phyloP scores from a whole-genome alignment of 2,797 vertebrate species.

The Pangasius djambal region DNA sequence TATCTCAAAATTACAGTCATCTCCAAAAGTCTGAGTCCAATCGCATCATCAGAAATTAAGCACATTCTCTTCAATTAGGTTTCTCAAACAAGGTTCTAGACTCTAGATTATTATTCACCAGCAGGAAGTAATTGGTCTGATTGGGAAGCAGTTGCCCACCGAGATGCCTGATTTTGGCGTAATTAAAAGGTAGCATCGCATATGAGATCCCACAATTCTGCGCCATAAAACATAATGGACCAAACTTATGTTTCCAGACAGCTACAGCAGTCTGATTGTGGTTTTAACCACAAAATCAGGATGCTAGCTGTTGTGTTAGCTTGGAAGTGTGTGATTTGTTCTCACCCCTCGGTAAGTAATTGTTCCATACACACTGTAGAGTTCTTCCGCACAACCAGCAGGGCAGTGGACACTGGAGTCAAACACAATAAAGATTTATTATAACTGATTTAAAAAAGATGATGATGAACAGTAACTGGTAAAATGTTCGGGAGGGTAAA shows the following conservation, averaged over 20 bases:
- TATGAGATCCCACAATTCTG: background rate
- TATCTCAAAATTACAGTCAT: background rate
- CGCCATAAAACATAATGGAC: background rate
- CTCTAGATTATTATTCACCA: background rate
- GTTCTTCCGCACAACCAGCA: conserved; percentile 65
- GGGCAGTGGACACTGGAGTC: conserved; percentile 75
- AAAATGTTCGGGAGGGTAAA: background rate
- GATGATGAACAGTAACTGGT: background rate
- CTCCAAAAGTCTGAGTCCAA: background rate
- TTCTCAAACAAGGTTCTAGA: background rate
- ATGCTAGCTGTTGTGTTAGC: background rate
- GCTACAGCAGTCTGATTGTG: background rate
- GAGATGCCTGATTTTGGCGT: background rate
- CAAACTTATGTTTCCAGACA: background rate
- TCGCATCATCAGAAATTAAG: background rate
- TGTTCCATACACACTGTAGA: conserved; percentile 72
- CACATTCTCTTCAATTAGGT: background rate
- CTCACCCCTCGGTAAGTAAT: conserved; percentile 74
- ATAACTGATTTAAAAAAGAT: background rate
- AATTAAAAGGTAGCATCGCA: background rate
- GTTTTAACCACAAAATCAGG: background rate
- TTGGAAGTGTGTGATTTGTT: background rate
- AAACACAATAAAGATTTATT: background rate
- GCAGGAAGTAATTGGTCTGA: background rate
- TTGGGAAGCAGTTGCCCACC: background rate